phyloP scores from a whole-genome alignment of 2,888 invertebrate species.

The Amiota minor region DNA sequence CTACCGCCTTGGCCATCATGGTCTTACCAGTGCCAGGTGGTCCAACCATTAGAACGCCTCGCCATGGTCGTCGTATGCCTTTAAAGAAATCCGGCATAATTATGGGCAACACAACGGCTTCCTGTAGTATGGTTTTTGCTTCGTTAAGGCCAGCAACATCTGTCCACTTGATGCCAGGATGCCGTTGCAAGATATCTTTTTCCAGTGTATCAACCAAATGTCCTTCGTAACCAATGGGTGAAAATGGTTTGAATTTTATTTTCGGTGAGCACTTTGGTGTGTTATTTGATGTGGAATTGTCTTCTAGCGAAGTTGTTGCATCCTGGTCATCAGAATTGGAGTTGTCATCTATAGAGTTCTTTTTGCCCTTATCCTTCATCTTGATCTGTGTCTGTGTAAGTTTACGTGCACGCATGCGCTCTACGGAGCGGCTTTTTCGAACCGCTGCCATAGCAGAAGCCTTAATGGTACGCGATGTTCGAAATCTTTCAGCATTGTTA shows the following conservation, averaged over 20 bases:
- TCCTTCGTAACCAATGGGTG: conserved; percentile 81
- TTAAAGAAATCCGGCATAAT: conserved; percentile 93
- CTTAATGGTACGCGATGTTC: conserved; percentile 63
- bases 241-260: conserved; percentile 69
- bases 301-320: conserved; percentile 73
- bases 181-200: conserved; percentile 86
- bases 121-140: conserved; percentile 85
- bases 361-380: conserved; percentile 72
- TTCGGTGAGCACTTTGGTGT: conserved; percentile 72
- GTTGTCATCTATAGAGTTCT: conserved; percentile 73
- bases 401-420: conserved; percentile 73
- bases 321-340: conserved; percentile 74
- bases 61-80: conserved; percentile 88
- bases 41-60: conserved; percentile 73
- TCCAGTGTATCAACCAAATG: conserved; percentile 88
- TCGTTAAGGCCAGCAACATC: conserved; percentile 84
- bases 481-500: conserved; percentile 56
- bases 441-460: conserved; percentile 67
- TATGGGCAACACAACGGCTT: conserved; percentile 89
- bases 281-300: conserved; percentile 69
- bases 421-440: conserved; percentile 72
- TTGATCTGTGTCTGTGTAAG: conserved; percentile 68
- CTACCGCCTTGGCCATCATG: conserved; percentile 88
- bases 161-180: conserved; percentile 88
- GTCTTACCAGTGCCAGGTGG: conserved; percentile 86